Base-by-base conservation (phyloP, 2,888 invertebrate genomes). In the Lucinisca nassula region DNA sequence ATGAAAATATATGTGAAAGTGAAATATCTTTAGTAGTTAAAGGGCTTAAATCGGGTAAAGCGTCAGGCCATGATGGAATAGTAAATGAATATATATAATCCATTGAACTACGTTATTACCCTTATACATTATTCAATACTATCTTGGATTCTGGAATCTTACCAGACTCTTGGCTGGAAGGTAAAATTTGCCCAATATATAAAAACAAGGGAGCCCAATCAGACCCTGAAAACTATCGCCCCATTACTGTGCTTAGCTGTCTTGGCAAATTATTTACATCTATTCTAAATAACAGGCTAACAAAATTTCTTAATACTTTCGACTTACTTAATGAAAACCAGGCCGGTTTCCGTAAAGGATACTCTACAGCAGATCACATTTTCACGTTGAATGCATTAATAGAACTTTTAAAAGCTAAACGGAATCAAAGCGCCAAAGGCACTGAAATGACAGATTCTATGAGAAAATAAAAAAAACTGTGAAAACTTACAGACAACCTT, bases 51-150 rank as follows among this genome's bases (percentile, higher is more conserved):
- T 87, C 81, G 40, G 55, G 67, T 38, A 89, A 89, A 73, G 55
- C 82, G 2, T 27, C 40, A 27, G 67, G 79, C 17, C 49, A 73
- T 0, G 86, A 89, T 51, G n/a, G 73, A 24, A 85, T 89, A 30
- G 14, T 77, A 4, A 89, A 89, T 75, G 89, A 89, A 82, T 86
- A 84, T 49, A 82, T 89, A 27, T 79, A 82, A 75, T 32, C 37
- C 27, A 78, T 83, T 17, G 12, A 51, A 55, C 4, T 27, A 37
- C 35, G 30, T 30, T 89, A 17, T n/a, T 85, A 10, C 70, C 77
- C 21, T n/a, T 80, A 24, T 75, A 87, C 32, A 24, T 75, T 84
- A 70, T 89, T 87, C 67, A 87, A 87, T 38, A 49, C 73, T 45
- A 74, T 89, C 58, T 61, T 86, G n/a, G 45, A 82, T 35, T 74